Evolutionary conservation across 2,888 invertebrate genomes (phyloP), one percentile per base, ranked within the genome.

Genomic region (Tricholauxania praeusta): DNA sequence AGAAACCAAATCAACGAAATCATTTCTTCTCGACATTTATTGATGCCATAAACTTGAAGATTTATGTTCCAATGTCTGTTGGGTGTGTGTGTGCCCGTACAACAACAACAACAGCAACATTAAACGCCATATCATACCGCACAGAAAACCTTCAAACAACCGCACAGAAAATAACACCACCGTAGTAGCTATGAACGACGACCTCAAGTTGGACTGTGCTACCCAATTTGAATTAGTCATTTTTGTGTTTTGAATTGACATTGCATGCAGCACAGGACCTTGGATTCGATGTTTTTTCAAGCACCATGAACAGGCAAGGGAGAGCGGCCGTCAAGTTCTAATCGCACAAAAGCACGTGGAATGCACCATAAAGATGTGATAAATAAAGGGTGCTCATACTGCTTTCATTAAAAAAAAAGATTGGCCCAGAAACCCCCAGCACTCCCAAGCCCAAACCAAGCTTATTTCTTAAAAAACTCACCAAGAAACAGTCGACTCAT

Each of bases 1-100:
- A 64, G 73, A 67, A 73, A 73, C 72, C 73, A 70, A 72, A 73
- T 70, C 70, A 73, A 83, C 82, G 82, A 84, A 83, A 83, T 83
- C 82, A 82, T 83, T 83, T 84, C 82, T 81, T 81, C 81, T 81
- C 83, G 86, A 86, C 86, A 85, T 86, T 86, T 86, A 86, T 86
- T 85, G 86, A 85, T 86, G 85, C 84, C 84, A 86, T 86, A 86
- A 86, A 86, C 81, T 85, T 82, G 82, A 85, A 82, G 85, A 86
- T 86, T 86, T 86, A 86, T 86, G 86, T 74, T 66, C 72, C 52
- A 57, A 64, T 66, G 48, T 47, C 70, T 62, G 60, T 32, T 59
- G 28, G 59, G 68, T 69, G 59, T 69, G 68, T 68, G 57, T 39
- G 39, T 39, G 39, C 7, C 39, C 10, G 39, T 4, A 39, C 39